Evolutionary conservation across 2,888 invertebrate species (phyloP), one percentile per base, ranked within the genome.

Genomic region (Drosophila borealis): DNA sequence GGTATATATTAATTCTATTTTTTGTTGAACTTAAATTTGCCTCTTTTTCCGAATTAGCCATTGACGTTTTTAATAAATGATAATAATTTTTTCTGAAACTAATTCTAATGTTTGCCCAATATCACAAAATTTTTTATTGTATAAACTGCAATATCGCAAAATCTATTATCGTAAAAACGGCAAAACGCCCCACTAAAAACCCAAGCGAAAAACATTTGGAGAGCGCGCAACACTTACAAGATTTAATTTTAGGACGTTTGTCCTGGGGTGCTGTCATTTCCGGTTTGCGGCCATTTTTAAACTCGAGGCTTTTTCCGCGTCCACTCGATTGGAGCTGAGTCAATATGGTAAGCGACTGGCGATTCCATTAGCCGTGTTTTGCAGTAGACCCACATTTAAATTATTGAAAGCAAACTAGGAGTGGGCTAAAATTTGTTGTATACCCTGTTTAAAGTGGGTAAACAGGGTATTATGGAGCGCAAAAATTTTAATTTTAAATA

Each of bases 341-440:
- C 74, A 78, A 78, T 69, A 68, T 62, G 60, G 51, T 53, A 72
- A 68, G 39, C 56, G 55, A 17, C 41, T 53, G 41, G 53, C 41
- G 53, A 50, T 39, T 44, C 41, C 41, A 41, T 75, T 76, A 65
- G 59, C 54, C 71, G 62, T 41, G 29, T 29, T 29, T 68, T 54
- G 33, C 34, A 57, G 59, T 68, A 67, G 72, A 65, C 46, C 51
- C 76, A 49, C 64, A 72, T 76, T 65, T 51, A 70, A 70, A 77
- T 78, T 66, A 67, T 71, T 71, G 64, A 78, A 74, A 71, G 71
- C 69, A 70, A 41, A 8, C 8, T 8, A 2, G 2, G 29, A 29
- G 8, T 29, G 29, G 29, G 29, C 29, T 29, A 8, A 29, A 8
- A 29, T 29, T 21, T 29, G 29, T 6, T 29, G 29, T 29, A 29